Percentiles rank a stretch among this genome's conserved stretches.
phyloP scores from a whole-genome alignment of 2,113 vertebrate species.

The Butastur rufipennis region DNA sequence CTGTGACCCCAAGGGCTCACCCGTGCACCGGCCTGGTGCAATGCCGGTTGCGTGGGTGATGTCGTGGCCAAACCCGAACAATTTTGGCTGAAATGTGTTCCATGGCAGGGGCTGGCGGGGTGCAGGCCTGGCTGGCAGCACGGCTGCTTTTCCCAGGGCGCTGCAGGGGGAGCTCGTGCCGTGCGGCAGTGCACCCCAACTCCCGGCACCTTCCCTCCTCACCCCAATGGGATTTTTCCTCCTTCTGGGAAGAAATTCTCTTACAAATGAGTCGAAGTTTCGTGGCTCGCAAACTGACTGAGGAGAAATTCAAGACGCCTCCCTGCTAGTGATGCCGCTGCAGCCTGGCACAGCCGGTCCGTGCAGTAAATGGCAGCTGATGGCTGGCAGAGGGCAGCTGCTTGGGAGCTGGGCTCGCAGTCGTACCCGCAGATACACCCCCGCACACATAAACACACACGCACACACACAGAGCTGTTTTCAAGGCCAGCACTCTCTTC shows the following conservation, averaged over 20 bases:
- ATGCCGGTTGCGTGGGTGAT: fast-evolving
- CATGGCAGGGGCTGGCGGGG: background rate
- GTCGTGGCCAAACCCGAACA: fast-evolving
- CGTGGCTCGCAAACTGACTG: fast-evolving
- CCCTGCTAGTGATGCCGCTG: fast-evolving
- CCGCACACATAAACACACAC: no score
- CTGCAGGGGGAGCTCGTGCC: slow-evolving; percentile 46
- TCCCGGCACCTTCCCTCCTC: background rate
- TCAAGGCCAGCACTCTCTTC: background rate
- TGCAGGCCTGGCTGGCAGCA: background rate
- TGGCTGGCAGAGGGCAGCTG: background rate
- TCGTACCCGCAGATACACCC: no score
- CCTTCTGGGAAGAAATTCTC: fast-evolving
- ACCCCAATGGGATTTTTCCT: no score
- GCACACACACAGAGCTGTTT: background rate
- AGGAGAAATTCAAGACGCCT: fast-evolving
- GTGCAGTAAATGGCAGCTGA: fast-evolving
- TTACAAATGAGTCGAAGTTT: fast-evolving
- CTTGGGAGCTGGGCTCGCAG: background rate
- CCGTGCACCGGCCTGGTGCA: fast-evolving
- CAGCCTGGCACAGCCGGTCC: fast-evolving
- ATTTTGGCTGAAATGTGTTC: fast-evolving
- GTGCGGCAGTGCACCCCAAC: background rate
- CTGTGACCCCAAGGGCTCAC: fast-evolving
- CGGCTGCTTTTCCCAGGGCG: background rate